Conservation (phyloP, 1,140 invertebrate species). For the Dinothrombium tinctorium region DNA sequence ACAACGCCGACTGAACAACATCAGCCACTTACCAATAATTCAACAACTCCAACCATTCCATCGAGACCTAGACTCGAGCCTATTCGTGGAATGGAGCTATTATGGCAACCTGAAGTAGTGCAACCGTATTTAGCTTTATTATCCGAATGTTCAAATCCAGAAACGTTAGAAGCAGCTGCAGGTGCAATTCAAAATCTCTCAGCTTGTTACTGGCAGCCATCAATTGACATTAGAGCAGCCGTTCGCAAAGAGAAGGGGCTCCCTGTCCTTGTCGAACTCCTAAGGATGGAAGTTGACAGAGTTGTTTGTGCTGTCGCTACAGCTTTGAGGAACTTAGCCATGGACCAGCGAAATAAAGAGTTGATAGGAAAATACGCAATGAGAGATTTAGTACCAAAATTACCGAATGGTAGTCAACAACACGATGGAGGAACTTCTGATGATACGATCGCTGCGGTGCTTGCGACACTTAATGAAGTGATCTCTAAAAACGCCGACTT, state of each 20-base stretch:
- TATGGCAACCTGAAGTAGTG: conserved; percentile 86
- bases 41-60: not conserved
- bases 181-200: conserved; percentile 92
- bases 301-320: conserved; percentile 94
- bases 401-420: conserved; percentile 47
- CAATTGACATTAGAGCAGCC: conserved; percentile 42
- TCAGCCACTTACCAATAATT: not conserved
- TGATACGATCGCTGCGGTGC: conserved; percentile 85
- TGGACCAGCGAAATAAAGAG: conserved; percentile 90
- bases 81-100: conserved; percentile 59
- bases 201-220: conserved; percentile 75
- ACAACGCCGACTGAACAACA: not conserved
- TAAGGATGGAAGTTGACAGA: conserved; percentile 85
- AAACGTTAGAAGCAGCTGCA: conserved; percentile 88
- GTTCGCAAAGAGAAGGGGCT: conserved; percentile 90
- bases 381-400: conserved; percentile 82
- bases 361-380: conserved; percentile 96
- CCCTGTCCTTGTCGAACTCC: conserved; percentile 79
- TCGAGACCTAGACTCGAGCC: conserved; percentile 29
- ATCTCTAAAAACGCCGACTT: conserved; percentile 92
- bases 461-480: conserved; percentile 91
- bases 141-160: conserved; percentile 85
- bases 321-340: conserved; percentile 79
- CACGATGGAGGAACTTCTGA: conserved; percentile 78
- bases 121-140: conserved; percentile 73